Conservation (phyloP, 2,113 vertebrate species). For the Myotis davidii region DNA sequence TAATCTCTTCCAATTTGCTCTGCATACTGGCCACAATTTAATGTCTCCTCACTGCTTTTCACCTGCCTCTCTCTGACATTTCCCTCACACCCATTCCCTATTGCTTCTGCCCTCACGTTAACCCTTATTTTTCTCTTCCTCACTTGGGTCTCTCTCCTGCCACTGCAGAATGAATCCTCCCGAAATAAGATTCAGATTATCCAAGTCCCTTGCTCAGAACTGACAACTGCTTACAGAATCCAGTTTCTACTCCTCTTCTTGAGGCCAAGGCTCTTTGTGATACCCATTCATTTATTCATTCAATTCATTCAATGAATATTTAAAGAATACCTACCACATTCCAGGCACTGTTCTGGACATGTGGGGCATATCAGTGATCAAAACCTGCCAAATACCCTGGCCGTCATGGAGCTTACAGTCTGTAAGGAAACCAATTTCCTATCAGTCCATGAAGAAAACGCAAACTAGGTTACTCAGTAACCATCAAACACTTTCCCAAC, state of each 20-base stretch:
- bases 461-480: neutral
- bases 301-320: neutral
- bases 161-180: neutral
- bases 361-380: neutral
- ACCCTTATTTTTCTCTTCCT: neutral
- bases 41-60: neutral
- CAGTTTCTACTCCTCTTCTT: neutral
- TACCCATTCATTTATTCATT: neutral
- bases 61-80: slow-evolving; percentile 18
- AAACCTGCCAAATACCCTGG: neutral
- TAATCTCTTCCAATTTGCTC: slow-evolving; percentile 55
- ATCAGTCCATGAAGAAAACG: neutral
- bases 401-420: neutral
- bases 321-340: neutral
- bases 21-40: neutral
- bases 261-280: neutral
- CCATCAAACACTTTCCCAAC: neutral
- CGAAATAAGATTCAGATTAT: neutral
- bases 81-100: neutral
- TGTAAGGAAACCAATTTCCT: neutral
- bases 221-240: neutral
- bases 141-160: neutral
- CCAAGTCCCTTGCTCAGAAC: neutral
- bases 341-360: neutral
- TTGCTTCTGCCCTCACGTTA: neutral